Evolutionary conservation across 2,888 invertebrate species (phyloP).

Genomic region (Epicampocera succincta): DNA sequence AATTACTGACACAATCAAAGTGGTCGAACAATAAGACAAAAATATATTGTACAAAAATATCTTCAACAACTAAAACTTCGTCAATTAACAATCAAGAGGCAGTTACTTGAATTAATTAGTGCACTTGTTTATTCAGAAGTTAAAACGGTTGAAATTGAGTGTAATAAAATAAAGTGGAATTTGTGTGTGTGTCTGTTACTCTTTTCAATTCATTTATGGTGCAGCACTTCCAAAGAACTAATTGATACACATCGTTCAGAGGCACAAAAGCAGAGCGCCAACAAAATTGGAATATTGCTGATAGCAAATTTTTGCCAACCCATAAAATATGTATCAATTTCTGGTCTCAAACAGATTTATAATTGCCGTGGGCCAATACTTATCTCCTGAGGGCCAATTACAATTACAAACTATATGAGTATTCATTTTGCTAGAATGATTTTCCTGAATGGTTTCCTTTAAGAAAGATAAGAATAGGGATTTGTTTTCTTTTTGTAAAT

Average conservation of each 20-base stretch:
- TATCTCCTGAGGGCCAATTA: too few species aligned
- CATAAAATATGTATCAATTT: too few species aligned
- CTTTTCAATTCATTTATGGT: not conserved
- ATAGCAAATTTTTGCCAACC: too few species aligned
- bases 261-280: too few species aligned
- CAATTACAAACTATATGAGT: too few species aligned
- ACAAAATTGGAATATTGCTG: too few species aligned
- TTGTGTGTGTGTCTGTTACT: constrained; percentile 13
- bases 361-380: too few species aligned
- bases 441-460: too few species aligned
- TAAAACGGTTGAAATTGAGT: constrained; percentile 1
- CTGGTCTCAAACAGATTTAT: too few species aligned
- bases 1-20: constrained; percentile 2
- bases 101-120: constrained; percentile 70
- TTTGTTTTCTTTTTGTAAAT: too few species aligned
- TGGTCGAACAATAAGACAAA: constrained; percentile 19
- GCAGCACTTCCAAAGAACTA: constrained; percentile 8
- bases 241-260: not conserved
- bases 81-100: constrained; percentile 64
- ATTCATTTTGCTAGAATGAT: too few species aligned
- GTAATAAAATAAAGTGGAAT: constrained; percentile 2
- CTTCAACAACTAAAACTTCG: constrained; percentile 42
- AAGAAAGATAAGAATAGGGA: too few species aligned
- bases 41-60: constrained; percentile 37
- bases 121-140: constrained; percentile 39